phyloP scores from a whole-genome alignment of 2,797 vertebrate genomes.

The Callimico goeldii region DNA sequence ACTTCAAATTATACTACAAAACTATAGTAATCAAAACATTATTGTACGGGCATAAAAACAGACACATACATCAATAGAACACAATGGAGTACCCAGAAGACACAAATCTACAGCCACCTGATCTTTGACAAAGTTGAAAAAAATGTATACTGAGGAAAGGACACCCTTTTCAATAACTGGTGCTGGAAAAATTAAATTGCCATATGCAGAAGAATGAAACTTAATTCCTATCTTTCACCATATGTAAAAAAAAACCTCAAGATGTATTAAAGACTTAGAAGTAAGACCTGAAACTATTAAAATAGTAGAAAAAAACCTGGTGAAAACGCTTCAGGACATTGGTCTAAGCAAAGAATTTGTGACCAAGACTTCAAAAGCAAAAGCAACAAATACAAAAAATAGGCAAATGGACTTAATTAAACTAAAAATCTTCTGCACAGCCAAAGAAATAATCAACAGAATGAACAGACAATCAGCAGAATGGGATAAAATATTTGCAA shows the following conservation, averaged over 20 bases:
- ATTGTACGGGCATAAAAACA: neutral
- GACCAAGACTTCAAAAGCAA: neutral
- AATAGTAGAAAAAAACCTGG: neutral
- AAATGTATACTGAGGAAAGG: neutral
- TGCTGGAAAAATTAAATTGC: neutral
- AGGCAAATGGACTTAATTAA: neutral
- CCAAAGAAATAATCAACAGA: neutral
- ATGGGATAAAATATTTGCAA: neutral
- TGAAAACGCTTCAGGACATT: neutral
- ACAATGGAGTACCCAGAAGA: neutral
- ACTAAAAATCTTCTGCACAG: neutral
- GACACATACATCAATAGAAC: neutral
- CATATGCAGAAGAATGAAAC: neutral
- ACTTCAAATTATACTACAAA: neutral
- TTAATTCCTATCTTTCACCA: neutral
- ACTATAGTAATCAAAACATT: neutral
- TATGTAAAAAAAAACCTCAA: neutral
- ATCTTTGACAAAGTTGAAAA: neutral
- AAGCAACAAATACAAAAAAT: neutral
- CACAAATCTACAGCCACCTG: neutral
- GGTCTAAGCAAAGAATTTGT: neutral
- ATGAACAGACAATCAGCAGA: neutral
- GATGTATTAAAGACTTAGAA: neutral
- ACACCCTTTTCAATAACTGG: neutral
- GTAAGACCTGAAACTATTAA: neutral